phyloP scores from a whole-genome alignment of 2,113 vertebrate genomes.

The Sorex araneus region DNA sequence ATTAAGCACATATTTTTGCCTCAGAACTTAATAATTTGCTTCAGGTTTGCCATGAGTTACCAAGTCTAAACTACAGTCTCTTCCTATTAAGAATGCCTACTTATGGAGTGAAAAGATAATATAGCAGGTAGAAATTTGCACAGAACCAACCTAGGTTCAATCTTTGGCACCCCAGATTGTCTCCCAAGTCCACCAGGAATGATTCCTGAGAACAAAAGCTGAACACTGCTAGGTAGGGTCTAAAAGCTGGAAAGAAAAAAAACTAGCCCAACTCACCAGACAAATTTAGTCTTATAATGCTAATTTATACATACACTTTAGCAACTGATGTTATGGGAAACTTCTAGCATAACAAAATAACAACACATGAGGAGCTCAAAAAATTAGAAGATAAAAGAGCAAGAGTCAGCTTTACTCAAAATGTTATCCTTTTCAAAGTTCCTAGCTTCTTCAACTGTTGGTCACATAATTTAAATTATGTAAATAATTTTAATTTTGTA shows the following conservation, averaged over 20 bases:
- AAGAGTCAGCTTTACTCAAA: background rate
- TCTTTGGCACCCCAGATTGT: too few relatives aligned
- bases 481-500: too few relatives aligned
- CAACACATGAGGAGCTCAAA: background rate
- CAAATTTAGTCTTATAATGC: background rate
- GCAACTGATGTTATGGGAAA: background rate
- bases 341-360: slow-evolving; percentile 7
- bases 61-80: background rate
- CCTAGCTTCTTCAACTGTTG: too few relatives aligned
- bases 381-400: background rate
- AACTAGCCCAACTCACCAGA: background rate
- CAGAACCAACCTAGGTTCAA: too few relatives aligned
- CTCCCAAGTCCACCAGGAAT: too few relatives aligned
- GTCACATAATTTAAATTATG: too few relatives aligned
- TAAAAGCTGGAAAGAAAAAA: too few relatives aligned
- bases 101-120: background rate
- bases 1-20: background rate
- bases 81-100: background rate
- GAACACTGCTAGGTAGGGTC: too few relatives aligned
- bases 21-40: background rate
- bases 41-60: background rate
- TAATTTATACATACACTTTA: background rate
- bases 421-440: too few relatives aligned
- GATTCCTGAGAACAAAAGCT: too few relatives aligned
- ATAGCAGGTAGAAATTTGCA: too few relatives aligned